A percentile compares a stretch with the other conserved stretches of the same genome.
Conservation (phyloP, 1,140 invertebrate genomes). For the Drosophila ercepeae region DNA sequence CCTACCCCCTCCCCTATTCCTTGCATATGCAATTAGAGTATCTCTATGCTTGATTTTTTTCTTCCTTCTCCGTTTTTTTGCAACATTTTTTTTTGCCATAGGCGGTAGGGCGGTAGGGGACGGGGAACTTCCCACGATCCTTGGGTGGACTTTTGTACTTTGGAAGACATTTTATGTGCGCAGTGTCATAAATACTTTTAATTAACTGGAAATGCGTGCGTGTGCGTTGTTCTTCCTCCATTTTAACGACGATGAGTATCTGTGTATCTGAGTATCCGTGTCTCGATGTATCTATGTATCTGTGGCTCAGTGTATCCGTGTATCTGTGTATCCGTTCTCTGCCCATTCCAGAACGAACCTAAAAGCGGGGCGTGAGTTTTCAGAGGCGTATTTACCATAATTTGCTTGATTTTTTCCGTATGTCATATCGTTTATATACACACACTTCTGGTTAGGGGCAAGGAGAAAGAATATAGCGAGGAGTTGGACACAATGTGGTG, state of each 20-base stretch:
- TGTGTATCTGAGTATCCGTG: constrained; percentile 31
- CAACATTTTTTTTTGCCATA: constrained; percentile 24
- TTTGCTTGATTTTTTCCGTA: constrained; percentile 60
- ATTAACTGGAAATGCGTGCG: constrained; percentile 70
- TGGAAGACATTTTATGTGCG: constrained; percentile 46
- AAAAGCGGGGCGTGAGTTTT: constrained; percentile 57
- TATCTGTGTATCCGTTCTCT: constrained; percentile 26
- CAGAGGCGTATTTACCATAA: constrained; percentile 62
- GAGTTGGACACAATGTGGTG: constrained; percentile 19
- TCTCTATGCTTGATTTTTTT: constrained; percentile 42
- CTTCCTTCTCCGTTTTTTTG: constrained; percentile 18
- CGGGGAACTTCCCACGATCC: constrained; percentile 74
- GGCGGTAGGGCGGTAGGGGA: constrained; percentile 11
- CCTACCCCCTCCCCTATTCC: constrained; percentile 11
- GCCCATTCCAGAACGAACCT: constrained; percentile 11
- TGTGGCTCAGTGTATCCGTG: no score
- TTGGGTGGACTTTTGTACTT: constrained; percentile 72
- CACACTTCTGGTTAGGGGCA: no score
- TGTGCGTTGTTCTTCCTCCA: not conserved
- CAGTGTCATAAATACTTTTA: constrained; percentile 78
- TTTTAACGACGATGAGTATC: constrained; percentile 2
- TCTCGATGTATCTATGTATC: constrained; percentile 25
- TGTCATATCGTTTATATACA: constrained; percentile 39
- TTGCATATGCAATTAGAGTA: constrained; percentile 52
- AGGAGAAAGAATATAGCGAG: not conserved